Conservation (phyloP, 2,113 vertebrate genomes). For the Solea solea region DNA sequence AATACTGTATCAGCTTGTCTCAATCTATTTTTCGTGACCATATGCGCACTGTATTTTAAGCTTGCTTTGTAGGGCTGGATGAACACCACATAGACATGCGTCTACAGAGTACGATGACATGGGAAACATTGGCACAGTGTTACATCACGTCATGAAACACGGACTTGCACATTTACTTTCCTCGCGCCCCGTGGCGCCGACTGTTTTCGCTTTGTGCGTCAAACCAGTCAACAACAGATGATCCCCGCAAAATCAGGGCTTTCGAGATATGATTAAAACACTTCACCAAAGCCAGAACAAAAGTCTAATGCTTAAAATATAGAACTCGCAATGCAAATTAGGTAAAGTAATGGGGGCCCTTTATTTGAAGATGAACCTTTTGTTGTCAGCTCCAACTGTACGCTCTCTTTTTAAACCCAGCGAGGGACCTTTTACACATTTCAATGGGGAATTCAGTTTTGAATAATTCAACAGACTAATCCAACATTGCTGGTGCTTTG, state of each 20-base stretch:
- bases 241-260: slow-evolving; percentile 49
- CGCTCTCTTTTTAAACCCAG: slow-evolving; percentile 78
- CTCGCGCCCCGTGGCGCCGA: slow-evolving; percentile 59
- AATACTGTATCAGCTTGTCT: slow-evolving; percentile 2
- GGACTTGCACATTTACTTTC: slow-evolving; percentile 39
- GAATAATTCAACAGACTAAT: slow-evolving; percentile 83
- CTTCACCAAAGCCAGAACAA: slow-evolving; percentile 56
- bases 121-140: slow-evolving; percentile 61
- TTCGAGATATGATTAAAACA: slow-evolving; percentile 63
- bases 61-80: slow-evolving; percentile 24
- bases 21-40: neutral
- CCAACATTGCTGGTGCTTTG: slow-evolving; percentile 75
- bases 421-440: slow-evolving; percentile 81
- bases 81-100: slow-evolving; percentile 8
- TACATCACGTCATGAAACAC: slow-evolving; percentile 61
- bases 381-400: slow-evolving; percentile 79
- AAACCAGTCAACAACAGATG: slow-evolving; percentile 58
- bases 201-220: slow-evolving; percentile 69
- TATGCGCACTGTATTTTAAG: slow-evolving; percentile 14
- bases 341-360: slow-evolving; percentile 67
- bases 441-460: slow-evolving; percentile 79
- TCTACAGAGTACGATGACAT: slow-evolving; percentile 33
- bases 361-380: slow-evolving; percentile 79
- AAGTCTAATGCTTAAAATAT: slow-evolving; percentile 73
- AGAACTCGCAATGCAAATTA: slow-evolving; percentile 79